These are phyloP conservation scores for Leptonema lineaticorne DNA, from an alignment of 1,140 invertebrate species.

Conservation along the genomic window DNA sequence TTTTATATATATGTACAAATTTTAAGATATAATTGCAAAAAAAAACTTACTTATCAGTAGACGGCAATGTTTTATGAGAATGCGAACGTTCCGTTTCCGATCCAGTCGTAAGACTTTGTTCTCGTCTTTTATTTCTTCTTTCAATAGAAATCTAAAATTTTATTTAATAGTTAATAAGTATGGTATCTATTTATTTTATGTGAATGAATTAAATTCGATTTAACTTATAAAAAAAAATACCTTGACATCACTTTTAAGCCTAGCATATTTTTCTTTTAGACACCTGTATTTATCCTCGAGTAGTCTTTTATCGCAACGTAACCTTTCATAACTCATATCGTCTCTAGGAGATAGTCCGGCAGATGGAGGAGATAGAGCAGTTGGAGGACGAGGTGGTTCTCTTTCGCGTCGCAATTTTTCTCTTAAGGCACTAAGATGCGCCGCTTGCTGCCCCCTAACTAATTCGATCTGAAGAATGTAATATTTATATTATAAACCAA, in stretches of 20 bases:
- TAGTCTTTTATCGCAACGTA: slow-evolving; percentile 69
- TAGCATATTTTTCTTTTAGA: slow-evolving; percentile 77
- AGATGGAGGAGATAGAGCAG: slow-evolving; percentile 13
- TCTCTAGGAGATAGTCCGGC: slow-evolving; percentile 44
- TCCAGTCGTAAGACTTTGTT: slow-evolving; percentile 62
- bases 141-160: slow-evolving; percentile 57
- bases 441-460: slow-evolving; percentile 64
- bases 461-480: slow-evolving; percentile 48
- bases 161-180: too few relatives aligned
- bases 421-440: slow-evolving; percentile 62
- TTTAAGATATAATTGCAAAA: too few relatives aligned
- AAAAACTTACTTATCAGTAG: slow-evolving; percentile 49
- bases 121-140: slow-evolving; percentile 60
- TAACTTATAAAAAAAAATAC: slow-evolving; percentile 45
- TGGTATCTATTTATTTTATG: too few relatives aligned
- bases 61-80: slow-evolving; percentile 59
- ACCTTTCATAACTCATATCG: slow-evolving; percentile 62
- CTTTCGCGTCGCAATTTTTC: slow-evolving; percentile 63
- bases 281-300: slow-evolving; percentile 77
- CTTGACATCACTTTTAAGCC: slow-evolving; percentile 77
- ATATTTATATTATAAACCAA: background rate
- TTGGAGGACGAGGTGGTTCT: slow-evolving; percentile 43
- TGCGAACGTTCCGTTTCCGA: slow-evolving; percentile 76
- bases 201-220: too few relatives aligned
- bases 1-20: too few relatives aligned